Base-by-base conservation (phyloP, 2,113 vertebrate species). In the Dipodomys merriami region DNA sequence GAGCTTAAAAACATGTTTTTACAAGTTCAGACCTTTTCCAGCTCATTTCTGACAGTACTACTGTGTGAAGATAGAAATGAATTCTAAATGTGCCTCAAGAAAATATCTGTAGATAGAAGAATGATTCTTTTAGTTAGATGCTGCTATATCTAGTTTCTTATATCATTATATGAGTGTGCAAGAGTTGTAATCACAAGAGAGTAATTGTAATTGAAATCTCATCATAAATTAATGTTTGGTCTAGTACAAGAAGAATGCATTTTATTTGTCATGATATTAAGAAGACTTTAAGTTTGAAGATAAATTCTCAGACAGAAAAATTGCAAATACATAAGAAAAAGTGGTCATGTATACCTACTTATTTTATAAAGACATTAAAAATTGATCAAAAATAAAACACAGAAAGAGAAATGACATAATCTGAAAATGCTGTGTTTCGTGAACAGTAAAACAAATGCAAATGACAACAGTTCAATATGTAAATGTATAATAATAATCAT, bases 11-110 rank as follows among this genome's bases (percentile, higher is more conserved):
- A 68, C 64, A 69, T 64, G 91, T 49, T 57, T 92, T 81, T 79
- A 86, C 84, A 96, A 88, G 88, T 86, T 95, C 29, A 88, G 79
- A 74, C 74, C 88, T 67, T 91, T 95, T 95, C 73, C 35, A 93
- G n/a, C 76, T 91, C 20, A 30, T 86, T 91, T 88, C 79, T 88
- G 83, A 79, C 53, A 90, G 39, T 22, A 81, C 49, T 87, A 65
- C 20, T 35, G 19, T 13, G 6, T 73, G 35, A 71, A 94, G 53
- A 88, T 76, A 79, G 81, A 76, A 94, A 25, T 71, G 62, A 44
- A 49, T 91, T 87, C 46, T 91, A 77, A 79, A 67, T 77, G 33
- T 65, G 46, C 33, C 44, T 82, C 0, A 9, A 87, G 64, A 94
- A 95, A 87, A 78, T 46, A 64, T 64, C 62, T 95, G n/a, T 4